Percentiles rank a stretch among this genome's conserved stretches.
These are phyloP conservation scores for Myiothlypis coronata DNA, from an alignment of 2,797 vertebrate genomes.

Conservation along the genomic window DNA sequence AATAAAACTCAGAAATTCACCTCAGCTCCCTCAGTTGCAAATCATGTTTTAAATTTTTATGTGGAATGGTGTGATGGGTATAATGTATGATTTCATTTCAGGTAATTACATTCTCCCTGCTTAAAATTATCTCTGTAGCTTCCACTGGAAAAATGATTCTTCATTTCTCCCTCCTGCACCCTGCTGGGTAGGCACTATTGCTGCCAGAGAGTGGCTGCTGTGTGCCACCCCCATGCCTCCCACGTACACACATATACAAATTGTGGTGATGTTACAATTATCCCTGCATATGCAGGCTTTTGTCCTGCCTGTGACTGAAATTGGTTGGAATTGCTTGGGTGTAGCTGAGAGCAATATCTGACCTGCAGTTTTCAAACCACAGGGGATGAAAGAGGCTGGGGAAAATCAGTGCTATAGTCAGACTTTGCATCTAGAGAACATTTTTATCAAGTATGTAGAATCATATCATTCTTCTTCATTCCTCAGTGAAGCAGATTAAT, in stretches of 20 bases:
- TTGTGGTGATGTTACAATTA: not conserved
- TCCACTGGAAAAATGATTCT: slow-evolving; percentile 1
- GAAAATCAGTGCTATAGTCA: not conserved
- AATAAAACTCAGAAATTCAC: slow-evolving; percentile 34
- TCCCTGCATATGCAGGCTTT: not conserved
- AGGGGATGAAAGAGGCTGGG: not conserved
- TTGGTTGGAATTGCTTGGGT: not conserved
- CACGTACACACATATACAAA: not conserved
- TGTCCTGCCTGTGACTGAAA: not conserved
- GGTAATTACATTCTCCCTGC: slow-evolving; percentile 59
- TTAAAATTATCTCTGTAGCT: slow-evolving; percentile 53
- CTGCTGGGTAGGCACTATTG: not conserved
- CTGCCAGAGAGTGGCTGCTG: not conserved
- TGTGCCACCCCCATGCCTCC: not conserved
- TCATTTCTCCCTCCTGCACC: not conserved
- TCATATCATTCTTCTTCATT: not conserved
- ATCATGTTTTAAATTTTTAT: slow-evolving; percentile 56
- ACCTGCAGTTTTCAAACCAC: not conserved
- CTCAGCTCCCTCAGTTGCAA: slow-evolving; percentile 11
- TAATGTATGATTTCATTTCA: slow-evolving; percentile 54
- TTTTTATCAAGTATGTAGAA: not conserved
- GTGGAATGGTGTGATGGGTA: slow-evolving; percentile 26
- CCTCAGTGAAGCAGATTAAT: not conserved
- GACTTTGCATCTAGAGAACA: not conserved
- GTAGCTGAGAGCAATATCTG: not conserved